These are phyloP conservation scores for Leptocoma aspasia DNA, from an alignment of 2,113 vertebrate genomes.

Conservation along the genomic window DNA sequence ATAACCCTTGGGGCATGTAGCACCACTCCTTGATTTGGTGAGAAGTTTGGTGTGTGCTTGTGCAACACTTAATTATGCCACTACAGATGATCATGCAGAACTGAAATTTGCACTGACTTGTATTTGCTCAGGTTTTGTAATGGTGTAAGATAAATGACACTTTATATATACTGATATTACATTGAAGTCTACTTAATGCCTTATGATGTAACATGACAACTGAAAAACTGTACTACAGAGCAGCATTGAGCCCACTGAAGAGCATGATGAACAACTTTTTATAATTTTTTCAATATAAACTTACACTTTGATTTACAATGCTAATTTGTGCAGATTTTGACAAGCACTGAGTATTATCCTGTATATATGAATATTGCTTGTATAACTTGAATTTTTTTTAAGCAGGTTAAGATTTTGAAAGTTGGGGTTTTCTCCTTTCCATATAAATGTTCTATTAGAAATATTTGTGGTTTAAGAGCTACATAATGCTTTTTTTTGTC, in stretches of 20 bases:
- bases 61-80: slow-evolving; percentile 10
- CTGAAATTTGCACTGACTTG: slow-evolving; percentile 33
- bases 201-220: background rate
- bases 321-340: background rate
- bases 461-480: background rate
- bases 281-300: background rate
- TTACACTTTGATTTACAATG: background rate
- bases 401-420: background rate
- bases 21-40: slow-evolving; percentile 1
- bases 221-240: background rate
- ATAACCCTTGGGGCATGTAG: background rate
- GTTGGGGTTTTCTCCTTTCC: background rate
- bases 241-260: background rate
- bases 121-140: slow-evolving; percentile 3
- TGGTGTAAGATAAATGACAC: background rate
- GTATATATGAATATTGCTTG: background rate
- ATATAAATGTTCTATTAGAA: slow-evolving; percentile 4
- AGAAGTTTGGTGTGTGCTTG: background rate
- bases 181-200: background rate
- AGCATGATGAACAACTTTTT: background rate
- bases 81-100: background rate
- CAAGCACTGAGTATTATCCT: background rate
- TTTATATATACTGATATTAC: background rate
- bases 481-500: background rate
- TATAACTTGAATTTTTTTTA: background rate